These are phyloP conservation scores for Oscheius myriophilus DNA, from an alignment of 2,888 invertebrate species.

Conservation along the genomic window DNA sequence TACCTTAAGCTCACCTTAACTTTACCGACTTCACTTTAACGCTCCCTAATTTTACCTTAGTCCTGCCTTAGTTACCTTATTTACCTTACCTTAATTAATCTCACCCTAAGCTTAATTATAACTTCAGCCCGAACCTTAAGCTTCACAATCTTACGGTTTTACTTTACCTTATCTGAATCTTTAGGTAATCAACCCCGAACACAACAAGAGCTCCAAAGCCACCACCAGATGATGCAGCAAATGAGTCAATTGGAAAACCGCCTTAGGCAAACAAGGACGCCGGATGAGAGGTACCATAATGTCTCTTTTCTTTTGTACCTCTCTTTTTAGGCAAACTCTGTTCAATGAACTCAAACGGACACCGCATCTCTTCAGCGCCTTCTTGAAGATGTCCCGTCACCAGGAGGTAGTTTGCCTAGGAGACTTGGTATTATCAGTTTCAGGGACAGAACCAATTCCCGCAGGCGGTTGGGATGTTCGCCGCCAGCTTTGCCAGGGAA, in stretches of 20 bases:
- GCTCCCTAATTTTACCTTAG: no score
- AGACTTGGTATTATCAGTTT: no score
- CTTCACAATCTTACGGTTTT: no score
- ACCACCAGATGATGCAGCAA: conserved; percentile 30
- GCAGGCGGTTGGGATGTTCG: no score
- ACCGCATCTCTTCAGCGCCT: conserved; percentile 93
- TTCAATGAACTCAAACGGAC: conserved; percentile 89
- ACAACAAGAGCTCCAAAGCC: conserved; percentile 1
- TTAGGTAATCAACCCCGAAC: no score
- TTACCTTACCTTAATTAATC: no score
- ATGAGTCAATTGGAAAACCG: conserved; percentile 28
- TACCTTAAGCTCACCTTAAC: no score
- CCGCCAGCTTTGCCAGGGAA: not conserved
- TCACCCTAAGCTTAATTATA: no score
- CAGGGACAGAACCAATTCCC: conserved; percentile 9
- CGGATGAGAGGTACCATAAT: conserved; percentile 12
- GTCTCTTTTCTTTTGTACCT: not conserved
- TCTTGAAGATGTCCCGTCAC: conserved; percentile 78
- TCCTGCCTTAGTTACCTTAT: no score
- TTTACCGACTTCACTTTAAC: no score
- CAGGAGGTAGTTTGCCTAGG: not conserved
- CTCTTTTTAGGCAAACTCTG: conserved; percentile 74
- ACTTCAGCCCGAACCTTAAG: no score
- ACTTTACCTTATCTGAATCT: no score
- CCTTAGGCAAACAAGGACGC: conserved; percentile 7